phyloP scores from a whole-genome alignment of 2,888 invertebrate genomes.

The Andrena flavipes region DNA sequence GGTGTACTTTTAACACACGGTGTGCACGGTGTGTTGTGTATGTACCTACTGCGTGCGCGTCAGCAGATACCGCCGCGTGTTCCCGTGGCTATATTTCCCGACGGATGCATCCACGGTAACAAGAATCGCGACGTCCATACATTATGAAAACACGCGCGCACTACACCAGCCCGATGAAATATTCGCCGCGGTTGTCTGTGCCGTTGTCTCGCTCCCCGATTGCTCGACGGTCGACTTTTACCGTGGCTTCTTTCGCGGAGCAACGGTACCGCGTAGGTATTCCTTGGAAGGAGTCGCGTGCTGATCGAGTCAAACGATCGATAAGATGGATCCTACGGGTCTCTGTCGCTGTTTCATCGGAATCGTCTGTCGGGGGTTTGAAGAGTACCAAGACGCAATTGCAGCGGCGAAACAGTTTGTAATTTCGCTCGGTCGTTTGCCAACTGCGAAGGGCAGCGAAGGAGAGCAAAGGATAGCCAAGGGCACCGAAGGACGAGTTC shows the following conservation, averaged over 20 bases:
- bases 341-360: too few species aligned
- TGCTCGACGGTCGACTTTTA: not conserved
- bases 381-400: too few species aligned
- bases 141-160: constrained; percentile 47
- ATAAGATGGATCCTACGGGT: too few species aligned
- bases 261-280: not conserved
- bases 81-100: constrained; percentile 48
- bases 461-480: not conserved
- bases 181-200: constrained; percentile 15
- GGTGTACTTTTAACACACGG: constrained; percentile 33
- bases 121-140: constrained; percentile 47
- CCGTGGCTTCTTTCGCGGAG: not conserved
- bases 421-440: too few species aligned
- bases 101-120: constrained; percentile 47
- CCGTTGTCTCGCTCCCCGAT: constrained; percentile 9
- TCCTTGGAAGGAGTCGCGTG: too few species aligned
- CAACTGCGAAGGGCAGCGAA: too few species aligned
- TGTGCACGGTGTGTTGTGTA: not conserved
- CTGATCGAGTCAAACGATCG: too few species aligned
- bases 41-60: constrained; percentile 3
- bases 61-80: constrained; percentile 10
- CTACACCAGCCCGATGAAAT: constrained; percentile 20
- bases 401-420: too few species aligned
- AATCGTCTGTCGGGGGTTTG: too few species aligned
- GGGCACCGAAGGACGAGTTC: not conserved